Evolutionary conservation across 2,113 vertebrate genomes (phyloP).

Genomic region (Campylomormyrus tamandua): DNA sequence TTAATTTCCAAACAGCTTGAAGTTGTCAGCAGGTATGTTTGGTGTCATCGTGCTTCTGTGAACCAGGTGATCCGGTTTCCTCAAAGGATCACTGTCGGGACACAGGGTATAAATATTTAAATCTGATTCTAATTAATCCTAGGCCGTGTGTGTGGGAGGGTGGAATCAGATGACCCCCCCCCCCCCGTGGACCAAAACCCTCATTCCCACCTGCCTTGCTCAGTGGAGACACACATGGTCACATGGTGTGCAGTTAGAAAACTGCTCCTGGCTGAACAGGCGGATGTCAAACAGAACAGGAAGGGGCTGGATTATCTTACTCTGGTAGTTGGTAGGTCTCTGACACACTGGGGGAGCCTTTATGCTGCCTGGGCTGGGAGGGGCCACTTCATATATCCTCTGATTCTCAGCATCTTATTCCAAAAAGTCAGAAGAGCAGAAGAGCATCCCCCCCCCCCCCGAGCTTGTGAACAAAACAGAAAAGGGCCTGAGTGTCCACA

Average conservation of each 20-base stretch:
- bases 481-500: not conserved
- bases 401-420: not conserved
- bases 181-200: slow-evolving; percentile 28
- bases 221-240: slow-evolving; percentile 17
- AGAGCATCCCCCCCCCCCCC: not conserved
- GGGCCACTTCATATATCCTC: not conserved
- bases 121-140: slow-evolving; percentile 64
- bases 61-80: slow-evolving; percentile 50
- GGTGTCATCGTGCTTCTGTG: slow-evolving; percentile 54
- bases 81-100: slow-evolving; percentile 52
- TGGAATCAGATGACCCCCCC: slow-evolving; percentile 45
- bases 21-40: slow-evolving; percentile 57
- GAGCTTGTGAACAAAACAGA: not conserved
- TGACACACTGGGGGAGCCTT: slow-evolving; percentile 11
- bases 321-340: slow-evolving; percentile 27
- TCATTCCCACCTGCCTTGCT: slow-evolving; percentile 30
- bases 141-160: slow-evolving; percentile 27
- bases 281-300: slow-evolving; percentile 18
- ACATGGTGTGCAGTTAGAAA: slow-evolving; percentile 27
- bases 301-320: not conserved
- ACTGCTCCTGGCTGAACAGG: slow-evolving; percentile 34
- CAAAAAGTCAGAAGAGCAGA: not conserved
- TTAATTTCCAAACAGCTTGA: slow-evolving; percentile 55
- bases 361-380: not conserved
- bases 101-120: slow-evolving; percentile 63